Percentiles rank a stretch among this genome's conserved stretches.
Evolutionary conservation across 2,797 vertebrate genomes (phyloP).

Genomic region (Botia kubotai): DNA sequence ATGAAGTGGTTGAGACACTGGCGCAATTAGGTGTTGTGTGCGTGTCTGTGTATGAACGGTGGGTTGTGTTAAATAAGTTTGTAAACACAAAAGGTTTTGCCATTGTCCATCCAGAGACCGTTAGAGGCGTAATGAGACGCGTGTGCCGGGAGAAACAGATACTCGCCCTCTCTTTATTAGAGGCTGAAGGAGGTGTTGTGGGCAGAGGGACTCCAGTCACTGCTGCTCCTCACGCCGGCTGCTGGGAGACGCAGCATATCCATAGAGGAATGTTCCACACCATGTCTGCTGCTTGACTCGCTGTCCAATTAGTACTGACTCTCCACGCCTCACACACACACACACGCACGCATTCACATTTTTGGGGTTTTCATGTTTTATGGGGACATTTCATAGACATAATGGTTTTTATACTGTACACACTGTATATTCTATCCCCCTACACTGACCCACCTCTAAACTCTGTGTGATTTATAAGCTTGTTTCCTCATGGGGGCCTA

Average conservation of each 20-base stretch:
- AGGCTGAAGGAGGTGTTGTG: slow-evolving; percentile 55
- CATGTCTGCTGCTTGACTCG: slow-evolving; percentile 79
- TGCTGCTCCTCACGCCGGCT: slow-evolving; percentile 70
- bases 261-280: slow-evolving; percentile 83
- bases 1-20: slow-evolving; percentile 77
- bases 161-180: slow-evolving; percentile 61
- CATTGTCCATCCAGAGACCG: slow-evolving; percentile 68
- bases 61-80: slow-evolving; percentile 64
- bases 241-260: slow-evolving; percentile 84
- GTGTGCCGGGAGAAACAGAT: slow-evolving; percentile 77
- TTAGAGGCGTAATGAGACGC: slow-evolving; percentile 88
- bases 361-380: not conserved
- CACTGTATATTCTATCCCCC: not conserved
- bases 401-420: not conserved
- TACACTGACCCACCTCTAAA: no score
- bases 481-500: no score
- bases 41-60: slow-evolving; percentile 45
- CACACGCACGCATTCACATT: not conserved
- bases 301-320: slow-evolving; percentile 81
- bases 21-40: slow-evolving; percentile 77
- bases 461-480: no score
- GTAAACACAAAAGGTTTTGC: slow-evolving; percentile 66
- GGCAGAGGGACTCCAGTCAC: slow-evolving; percentile 18
- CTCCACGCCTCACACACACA: slow-evolving; percentile 44
- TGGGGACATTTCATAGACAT: not conserved